Conservation (phyloP, 2,113 vertebrate genomes). For the Petrocephalus zakoni region DNA sequence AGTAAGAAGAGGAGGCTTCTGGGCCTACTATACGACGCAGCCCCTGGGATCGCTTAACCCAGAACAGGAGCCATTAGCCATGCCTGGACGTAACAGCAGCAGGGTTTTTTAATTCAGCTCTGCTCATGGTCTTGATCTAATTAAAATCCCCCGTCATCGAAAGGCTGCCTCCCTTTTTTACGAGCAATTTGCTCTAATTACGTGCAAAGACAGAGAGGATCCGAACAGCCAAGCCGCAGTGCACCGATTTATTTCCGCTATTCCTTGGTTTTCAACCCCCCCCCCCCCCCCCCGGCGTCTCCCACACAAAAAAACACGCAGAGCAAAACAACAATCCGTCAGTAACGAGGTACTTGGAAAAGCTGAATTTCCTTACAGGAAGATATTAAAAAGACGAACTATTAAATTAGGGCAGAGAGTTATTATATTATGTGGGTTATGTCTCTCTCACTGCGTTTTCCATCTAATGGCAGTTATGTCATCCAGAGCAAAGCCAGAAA, state of each 20-base stretch:
- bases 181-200: constrained; percentile 60
- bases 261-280: constrained; percentile 15
- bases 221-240: constrained; percentile 49
- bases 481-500: neutral
- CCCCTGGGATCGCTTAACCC: neutral
- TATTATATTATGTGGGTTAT: constrained; percentile 5
- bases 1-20: neutral
- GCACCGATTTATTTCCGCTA: neutral
- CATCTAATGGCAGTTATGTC: neutral
- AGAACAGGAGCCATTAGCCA: constrained; percentile 4
- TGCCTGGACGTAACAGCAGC: constrained; percentile 40
- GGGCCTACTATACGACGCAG: neutral
- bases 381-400: neutral
- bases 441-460: neutral
- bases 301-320: constrained; percentile 33
- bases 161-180: constrained; percentile 53
- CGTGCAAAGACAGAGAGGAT: constrained; percentile 52
- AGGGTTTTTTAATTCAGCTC: constrained; percentile 56
- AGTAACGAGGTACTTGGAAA: constrained; percentile 13
- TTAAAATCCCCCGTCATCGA: constrained; percentile 49
- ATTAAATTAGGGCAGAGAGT: constrained; percentile 18
- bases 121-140: constrained; percentile 56
- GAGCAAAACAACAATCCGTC: constrained; percentile 8
- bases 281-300: constrained; percentile 26
- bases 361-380: constrained; percentile 12